Percentiles rank a stretch among this genome's conserved stretches.
phyloP scores from a whole-genome alignment of 2,888 invertebrate species.

The Frankliniella intonsa region DNA sequence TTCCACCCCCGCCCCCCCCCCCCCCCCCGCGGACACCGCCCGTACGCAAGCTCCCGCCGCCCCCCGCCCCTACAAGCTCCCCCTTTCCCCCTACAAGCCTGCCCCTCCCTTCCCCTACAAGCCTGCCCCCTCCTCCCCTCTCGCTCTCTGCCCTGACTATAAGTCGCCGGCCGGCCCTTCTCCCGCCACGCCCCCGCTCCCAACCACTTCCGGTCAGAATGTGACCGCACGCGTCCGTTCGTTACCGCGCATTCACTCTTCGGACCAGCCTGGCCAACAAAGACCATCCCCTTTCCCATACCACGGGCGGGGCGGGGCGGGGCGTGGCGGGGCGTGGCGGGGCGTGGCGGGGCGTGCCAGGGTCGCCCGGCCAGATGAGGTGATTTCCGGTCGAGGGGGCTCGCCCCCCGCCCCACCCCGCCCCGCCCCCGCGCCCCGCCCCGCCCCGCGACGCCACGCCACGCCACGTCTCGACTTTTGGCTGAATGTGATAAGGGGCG shows the following conservation, averaged over 20 bases:
- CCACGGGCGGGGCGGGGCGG: neutral
- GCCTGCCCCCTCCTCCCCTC: neutral
- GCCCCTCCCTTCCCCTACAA: neutral
- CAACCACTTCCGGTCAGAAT: constrained; percentile 18
- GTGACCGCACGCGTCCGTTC: constrained; percentile 13
- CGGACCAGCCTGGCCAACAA: neutral
- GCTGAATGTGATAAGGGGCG: too few relatives aligned
- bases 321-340: neutral
- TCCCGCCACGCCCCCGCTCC: neutral
- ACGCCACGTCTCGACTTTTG: neutral
- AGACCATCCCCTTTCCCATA: neutral
- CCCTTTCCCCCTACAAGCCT: neutral
- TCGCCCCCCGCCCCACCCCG: too few relatives aligned
- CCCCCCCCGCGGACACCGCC: too few relatives aligned
- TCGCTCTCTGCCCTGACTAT: neutral
- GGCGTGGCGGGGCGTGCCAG: neutral
- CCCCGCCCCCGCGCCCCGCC: neutral
- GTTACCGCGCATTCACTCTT: constrained; percentile 16
- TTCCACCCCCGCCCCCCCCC: too few relatives aligned
- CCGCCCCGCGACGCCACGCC: neutral
- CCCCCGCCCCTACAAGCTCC: neutral
- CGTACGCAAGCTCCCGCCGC: too few relatives aligned
- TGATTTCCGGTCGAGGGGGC: constrained; percentile 10
- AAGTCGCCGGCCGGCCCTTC: neutral
- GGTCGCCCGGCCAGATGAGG: neutral